Percentiles rank a stretch among this genome's conserved stretches.
Conservation (phyloP, 2,888 invertebrate genomes). For the Ariolimax columbianus region DNA sequence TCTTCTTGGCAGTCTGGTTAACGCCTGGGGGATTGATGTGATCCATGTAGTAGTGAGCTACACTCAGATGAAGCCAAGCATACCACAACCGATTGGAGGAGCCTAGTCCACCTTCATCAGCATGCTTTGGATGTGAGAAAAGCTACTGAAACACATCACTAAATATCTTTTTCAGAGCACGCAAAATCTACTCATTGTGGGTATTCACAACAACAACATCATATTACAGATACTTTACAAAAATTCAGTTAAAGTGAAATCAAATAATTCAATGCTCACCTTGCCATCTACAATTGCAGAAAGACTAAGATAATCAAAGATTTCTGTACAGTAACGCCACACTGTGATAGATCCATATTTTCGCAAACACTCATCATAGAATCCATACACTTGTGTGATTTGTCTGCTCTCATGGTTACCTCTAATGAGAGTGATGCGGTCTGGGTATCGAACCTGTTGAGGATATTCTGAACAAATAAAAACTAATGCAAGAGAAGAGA, state of each 20-base stretch:
- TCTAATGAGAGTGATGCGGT: slow-evolving; percentile 98
- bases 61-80: too few relatives aligned
- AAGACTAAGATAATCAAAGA: slow-evolving; percentile 97
- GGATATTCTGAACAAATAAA: not conserved
- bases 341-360: slow-evolving; percentile 99
- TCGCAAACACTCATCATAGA: slow-evolving; percentile 98
- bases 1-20: too few relatives aligned
- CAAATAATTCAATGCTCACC: slow-evolving; percentile 74
- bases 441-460: slow-evolving; percentile 95
- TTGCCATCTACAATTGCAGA: slow-evolving; percentile 98
- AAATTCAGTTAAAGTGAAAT: not conserved
- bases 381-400: slow-evolving; percentile 99
- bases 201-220: too few relatives aligned
- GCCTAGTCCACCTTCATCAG: too few relatives aligned
- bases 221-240: too few relatives aligned
- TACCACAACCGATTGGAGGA: too few relatives aligned
- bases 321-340: slow-evolving; percentile 99
- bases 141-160: too few relatives aligned
- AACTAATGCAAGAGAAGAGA: not conserved
- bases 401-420: slow-evolving; percentile 99
- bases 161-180: too few relatives aligned
- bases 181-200: too few relatives aligned
- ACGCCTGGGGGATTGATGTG: too few relatives aligned
- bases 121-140: too few relatives aligned
- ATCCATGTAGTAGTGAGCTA: too few relatives aligned